Conservation (phyloP, 2,113 vertebrate species). For the Chloropsis hardwickii region DNA sequence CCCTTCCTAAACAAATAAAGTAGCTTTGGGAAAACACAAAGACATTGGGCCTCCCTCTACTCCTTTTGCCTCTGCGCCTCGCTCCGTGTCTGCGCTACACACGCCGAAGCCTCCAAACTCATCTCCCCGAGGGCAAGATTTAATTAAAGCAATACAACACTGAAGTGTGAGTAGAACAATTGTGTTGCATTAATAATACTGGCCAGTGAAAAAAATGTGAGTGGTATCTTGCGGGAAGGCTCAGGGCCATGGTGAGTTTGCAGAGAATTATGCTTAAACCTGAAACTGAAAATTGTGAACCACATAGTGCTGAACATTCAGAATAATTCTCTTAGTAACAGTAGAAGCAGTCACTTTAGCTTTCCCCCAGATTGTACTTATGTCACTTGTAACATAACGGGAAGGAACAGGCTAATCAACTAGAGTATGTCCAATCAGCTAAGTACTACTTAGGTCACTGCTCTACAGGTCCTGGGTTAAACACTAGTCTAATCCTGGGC, state of each 20-base stretch:
- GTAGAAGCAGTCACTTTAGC: not conserved
- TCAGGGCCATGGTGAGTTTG: not conserved
- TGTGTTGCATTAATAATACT: not conserved
- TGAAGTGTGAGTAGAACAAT: not conserved
- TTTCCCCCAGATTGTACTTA: not conserved
- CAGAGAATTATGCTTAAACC: not conserved
- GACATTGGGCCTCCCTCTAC: too few species aligned
- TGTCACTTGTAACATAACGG: not conserved
- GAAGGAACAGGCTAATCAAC: not conserved
- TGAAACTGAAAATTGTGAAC: not conserved
- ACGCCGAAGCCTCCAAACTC: too few species aligned
- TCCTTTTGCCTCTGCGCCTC: too few species aligned
- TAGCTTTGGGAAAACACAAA: too few species aligned
- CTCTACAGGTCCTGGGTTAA: not conserved
- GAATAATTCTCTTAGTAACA: not conserved
- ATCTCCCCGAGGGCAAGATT: too few species aligned
- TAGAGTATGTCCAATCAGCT: not conserved
- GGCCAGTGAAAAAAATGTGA: not conserved
- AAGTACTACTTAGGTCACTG: not conserved
- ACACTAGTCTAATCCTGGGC: not conserved
- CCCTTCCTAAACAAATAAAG: too few species aligned
- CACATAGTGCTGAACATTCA: not conserved
- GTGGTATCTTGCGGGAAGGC: not conserved
- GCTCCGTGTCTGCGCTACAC: too few species aligned
- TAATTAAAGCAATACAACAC: too few species aligned